These are phyloP conservation scores for Valencia hispanica DNA, from an alignment of 2,797 vertebrate species.

Conservation along the genomic window DNA sequence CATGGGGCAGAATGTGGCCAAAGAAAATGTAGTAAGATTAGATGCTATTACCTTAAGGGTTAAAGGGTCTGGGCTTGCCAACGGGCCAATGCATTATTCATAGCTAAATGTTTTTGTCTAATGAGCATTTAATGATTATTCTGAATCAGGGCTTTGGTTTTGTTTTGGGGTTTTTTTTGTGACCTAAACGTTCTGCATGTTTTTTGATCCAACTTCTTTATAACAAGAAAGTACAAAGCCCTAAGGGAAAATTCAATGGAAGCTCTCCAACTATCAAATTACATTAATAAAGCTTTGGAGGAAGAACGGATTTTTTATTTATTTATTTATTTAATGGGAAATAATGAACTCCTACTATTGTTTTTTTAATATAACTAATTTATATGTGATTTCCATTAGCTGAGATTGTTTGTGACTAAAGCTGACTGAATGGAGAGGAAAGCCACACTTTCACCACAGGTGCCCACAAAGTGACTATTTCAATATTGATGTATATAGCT, in stretches of 20 bases:
- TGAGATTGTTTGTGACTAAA: neutral
- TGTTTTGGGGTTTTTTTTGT: slow-evolving; percentile 49
- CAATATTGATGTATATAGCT: neutral
- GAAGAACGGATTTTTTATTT: neutral
- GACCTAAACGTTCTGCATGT: slow-evolving; percentile 45
- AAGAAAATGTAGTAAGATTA: slow-evolving; percentile 44
- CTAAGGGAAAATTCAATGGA: slow-evolving; percentile 4
- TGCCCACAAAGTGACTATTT: neutral
- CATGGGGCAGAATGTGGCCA: slow-evolving; percentile 16
- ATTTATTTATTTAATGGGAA: neutral
- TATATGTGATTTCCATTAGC: neutral
- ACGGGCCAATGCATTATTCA: slow-evolving; percentile 76
- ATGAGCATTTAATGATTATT: slow-evolving; percentile 76
- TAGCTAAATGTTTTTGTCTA: slow-evolving; percentile 67
- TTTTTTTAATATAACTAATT: neutral
- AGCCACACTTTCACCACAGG: neutral
- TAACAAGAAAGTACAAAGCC: slow-evolving; percentile 27
- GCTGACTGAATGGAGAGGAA: neutral
- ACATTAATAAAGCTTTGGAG: neutral
- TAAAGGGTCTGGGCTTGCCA: slow-evolving; percentile 55
- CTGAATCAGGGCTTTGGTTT: slow-evolving; percentile 65
- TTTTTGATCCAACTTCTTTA: slow-evolving; percentile 40
- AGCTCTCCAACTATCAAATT: slow-evolving; percentile 9
- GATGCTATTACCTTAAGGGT: slow-evolving; percentile 30
- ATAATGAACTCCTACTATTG: neutral